Conservation (phyloP, 2,113 vertebrate genomes). For the Ciconia boyciana region DNA sequence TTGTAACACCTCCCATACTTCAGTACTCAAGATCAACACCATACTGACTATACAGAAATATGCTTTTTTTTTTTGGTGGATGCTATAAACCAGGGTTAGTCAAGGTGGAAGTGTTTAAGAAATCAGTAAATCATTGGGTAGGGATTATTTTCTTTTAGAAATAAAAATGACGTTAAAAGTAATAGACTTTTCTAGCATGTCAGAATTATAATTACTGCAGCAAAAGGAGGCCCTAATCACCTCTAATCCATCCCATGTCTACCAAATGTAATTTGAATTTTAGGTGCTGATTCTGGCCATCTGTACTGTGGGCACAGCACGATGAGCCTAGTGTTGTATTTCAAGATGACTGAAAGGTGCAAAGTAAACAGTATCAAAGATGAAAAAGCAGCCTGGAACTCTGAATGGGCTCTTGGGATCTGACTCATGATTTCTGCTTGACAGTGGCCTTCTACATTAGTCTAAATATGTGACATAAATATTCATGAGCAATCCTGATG, state of each 20-base stretch:
- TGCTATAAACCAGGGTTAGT: background rate
- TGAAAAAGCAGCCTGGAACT: conserved; percentile 1
- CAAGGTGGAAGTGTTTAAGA: background rate
- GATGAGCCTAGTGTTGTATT: conserved; percentile 6
- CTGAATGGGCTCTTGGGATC: conserved; percentile 19
- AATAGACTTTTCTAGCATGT: background rate
- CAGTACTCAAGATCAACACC: background rate
- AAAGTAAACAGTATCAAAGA: conserved; percentile 41
- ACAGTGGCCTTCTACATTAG: conserved; percentile 30
- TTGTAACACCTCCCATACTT: background rate
- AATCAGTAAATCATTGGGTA: background rate
- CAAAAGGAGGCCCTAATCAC: background rate
- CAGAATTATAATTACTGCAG: background rate
- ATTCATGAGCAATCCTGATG: conserved; percentile 23
- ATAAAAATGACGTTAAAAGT: background rate
- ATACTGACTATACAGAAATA: background rate
- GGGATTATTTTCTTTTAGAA: background rate
- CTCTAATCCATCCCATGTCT: background rate
- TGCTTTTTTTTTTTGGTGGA: background rate
- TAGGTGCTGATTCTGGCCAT: conserved; percentile 31
- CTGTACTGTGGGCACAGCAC: conserved; percentile 20
- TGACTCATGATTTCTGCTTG: conserved; percentile 52
- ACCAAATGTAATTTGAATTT: background rate
- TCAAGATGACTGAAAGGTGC: conserved; percentile 27
- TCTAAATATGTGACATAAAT: conserved; percentile 36